These are phyloP conservation scores for Picus viridis DNA, from an alignment of 2,797 vertebrate species.

Conservation along the genomic window DNA sequence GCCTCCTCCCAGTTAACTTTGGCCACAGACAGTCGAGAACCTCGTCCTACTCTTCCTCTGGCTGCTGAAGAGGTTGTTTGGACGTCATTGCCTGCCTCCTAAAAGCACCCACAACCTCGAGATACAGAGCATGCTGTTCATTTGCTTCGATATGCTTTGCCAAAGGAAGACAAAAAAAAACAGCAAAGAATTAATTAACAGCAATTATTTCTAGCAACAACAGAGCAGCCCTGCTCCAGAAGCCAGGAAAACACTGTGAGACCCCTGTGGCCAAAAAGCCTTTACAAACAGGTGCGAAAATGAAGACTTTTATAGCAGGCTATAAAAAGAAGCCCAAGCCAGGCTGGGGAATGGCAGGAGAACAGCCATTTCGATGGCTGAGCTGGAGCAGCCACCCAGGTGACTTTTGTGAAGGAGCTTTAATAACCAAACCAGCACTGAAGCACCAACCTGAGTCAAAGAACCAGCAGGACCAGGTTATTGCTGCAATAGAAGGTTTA, in stretches of 20 bases:
- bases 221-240: conserved; percentile 43
- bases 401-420: conserved; percentile 8
- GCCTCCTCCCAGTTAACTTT: not conserved
- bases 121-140: not conserved
- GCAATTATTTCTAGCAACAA: conserved; percentile 62
- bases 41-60: not conserved
- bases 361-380: not conserved
- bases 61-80: not conserved
- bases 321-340: conserved; percentile 24
- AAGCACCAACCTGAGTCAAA: not conserved
- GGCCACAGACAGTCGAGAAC: not conserved
- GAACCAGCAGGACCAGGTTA: conserved; percentile 26
- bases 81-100: not conserved
- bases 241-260: conserved; percentile 56
- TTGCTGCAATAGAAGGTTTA: conserved; percentile 20
- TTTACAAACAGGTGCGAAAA: conserved; percentile 60
- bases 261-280: conserved; percentile 33
- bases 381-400: not conserved
- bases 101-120: not conserved
- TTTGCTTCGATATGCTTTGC: conserved; percentile 18
- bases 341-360: conserved; percentile 21
- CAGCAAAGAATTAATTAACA: conserved; percentile 72
- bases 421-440: conserved; percentile 8
- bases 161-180: conserved; percentile 67
- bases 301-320: conserved; percentile 30